Evolutionary conservation across 2,888 invertebrate species (phyloP).

Genomic region (Agelastica alni): DNA sequence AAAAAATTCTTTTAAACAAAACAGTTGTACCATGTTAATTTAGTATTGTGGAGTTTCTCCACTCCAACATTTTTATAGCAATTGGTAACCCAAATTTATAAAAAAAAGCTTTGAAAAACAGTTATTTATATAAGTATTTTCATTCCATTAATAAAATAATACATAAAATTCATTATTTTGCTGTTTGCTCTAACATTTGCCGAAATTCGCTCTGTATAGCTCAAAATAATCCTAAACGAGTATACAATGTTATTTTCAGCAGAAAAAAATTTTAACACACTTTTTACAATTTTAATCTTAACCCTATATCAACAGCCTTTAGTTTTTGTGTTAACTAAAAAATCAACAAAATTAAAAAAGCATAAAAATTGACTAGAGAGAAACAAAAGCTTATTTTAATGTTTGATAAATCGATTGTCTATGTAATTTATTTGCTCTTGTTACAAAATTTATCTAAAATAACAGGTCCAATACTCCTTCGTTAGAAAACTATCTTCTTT

Average conservation of each 20-base stretch:
- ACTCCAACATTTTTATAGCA: too few relatives aligned
- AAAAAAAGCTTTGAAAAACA: too few relatives aligned
- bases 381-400: slow-evolving; percentile 45
- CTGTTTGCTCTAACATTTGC: too few relatives aligned
- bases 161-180: too few relatives aligned
- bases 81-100: too few relatives aligned
- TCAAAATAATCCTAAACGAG: neutral
- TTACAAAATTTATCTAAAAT: too few relatives aligned
- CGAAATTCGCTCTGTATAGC: neutral
- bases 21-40: too few relatives aligned
- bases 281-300: slow-evolving; percentile 16
- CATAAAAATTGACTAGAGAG: slow-evolving; percentile 50
- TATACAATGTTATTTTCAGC: slow-evolving; percentile 1
- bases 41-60: too few relatives aligned
- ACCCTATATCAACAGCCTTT: slow-evolving; percentile 47
- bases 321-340: slow-evolving; percentile 35
- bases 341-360: slow-evolving; percentile 38
- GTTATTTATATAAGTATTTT: neutral
- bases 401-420: slow-evolving; percentile 40
- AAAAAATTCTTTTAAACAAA: too few relatives aligned
- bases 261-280: slow-evolving; percentile 19
- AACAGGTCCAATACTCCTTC: too few relatives aligned
- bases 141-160: neutral
- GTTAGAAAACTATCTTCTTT: too few relatives aligned
- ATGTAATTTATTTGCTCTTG: slow-evolving; percentile 23